phyloP scores from a whole-genome alignment of 1,140 invertebrate species.

The Gryon sp. region DNA sequence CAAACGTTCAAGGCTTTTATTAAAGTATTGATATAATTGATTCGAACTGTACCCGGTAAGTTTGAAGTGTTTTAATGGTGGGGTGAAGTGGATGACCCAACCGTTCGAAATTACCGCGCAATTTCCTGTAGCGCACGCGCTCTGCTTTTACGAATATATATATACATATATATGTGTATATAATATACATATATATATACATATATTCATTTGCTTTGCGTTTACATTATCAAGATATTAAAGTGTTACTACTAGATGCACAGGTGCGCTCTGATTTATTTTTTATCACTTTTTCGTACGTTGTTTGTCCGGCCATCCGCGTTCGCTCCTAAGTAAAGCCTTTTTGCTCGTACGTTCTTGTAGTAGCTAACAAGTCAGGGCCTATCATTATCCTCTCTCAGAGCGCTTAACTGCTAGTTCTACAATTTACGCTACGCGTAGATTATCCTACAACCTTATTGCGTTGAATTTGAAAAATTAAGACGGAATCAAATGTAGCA shows the following conservation, averaged over 20 bases:
- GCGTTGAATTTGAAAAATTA: slow-evolving; percentile 76
- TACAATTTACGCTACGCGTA: slow-evolving; percentile 68
- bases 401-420: slow-evolving; percentile 60
- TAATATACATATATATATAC: too few species aligned
- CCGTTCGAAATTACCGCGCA: slow-evolving; percentile 57
- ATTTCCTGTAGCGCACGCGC: slow-evolving; percentile 46
- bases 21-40: slow-evolving; percentile 49
- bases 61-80: slow-evolving; percentile 23
- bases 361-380: slow-evolving; percentile 75
- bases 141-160: slow-evolving; percentile 26
- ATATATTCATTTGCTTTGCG: slow-evolving; percentile 76
- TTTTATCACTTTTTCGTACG: slow-evolving; percentile 57
- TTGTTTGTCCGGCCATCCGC: slow-evolving; percentile 58
- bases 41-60: slow-evolving; percentile 30
- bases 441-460: slow-evolving; percentile 76
- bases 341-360: slow-evolving; percentile 71
- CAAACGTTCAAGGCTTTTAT: slow-evolving; percentile 35
- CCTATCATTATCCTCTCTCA: slow-evolving; percentile 77
- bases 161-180: too few species aligned
- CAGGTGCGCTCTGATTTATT: slow-evolving; percentile 76
- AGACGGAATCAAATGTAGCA: slow-evolving; percentile 71
- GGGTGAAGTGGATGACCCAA: slow-evolving; percentile 31
- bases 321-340: slow-evolving; percentile 56
- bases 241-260: slow-evolving; percentile 74
- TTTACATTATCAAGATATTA: slow-evolving; percentile 78